phyloP scores from a whole-genome alignment of 2,113 vertebrate genomes.

The Polypterus senegalus region DNA sequence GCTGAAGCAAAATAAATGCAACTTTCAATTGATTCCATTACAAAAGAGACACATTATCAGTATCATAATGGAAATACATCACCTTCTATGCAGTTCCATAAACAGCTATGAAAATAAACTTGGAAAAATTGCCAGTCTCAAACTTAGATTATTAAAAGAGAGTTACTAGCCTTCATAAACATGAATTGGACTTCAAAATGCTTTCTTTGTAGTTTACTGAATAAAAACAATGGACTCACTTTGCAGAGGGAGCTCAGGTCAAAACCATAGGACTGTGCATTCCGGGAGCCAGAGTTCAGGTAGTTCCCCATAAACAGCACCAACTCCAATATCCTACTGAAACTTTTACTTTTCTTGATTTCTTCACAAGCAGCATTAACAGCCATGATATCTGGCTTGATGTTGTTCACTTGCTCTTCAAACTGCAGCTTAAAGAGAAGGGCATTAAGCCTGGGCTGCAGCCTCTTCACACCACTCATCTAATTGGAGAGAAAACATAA shows the following conservation, averaged over 20 bases:
- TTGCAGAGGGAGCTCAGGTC: conserved; percentile 93
- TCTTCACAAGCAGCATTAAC: conserved; percentile 84
- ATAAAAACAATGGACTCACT: conserved; percentile 51
- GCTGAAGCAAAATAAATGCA: too few species aligned
- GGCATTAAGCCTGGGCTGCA: conserved; percentile 78
- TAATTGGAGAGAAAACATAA: conserved; percentile 50
- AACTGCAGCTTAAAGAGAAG: conserved; percentile 96
- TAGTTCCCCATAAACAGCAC: conserved; percentile 91
- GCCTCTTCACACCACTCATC: conserved; percentile 88
- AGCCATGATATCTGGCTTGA: conserved; percentile 87
- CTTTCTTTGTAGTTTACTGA: too few species aligned
- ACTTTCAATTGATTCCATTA: too few species aligned
- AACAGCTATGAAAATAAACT: too few species aligned
- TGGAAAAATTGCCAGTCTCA: too few species aligned
- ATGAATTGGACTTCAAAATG: too few species aligned
- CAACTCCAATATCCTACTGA: conserved; percentile 80
- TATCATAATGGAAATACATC: too few species aligned
- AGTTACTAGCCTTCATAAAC: too few species aligned
- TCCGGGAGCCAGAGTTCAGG: conserved; percentile 93
- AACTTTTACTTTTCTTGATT: conserved; percentile 78
- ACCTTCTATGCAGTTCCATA: too few species aligned
- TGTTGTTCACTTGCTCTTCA: conserved; percentile 88
- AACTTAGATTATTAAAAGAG: too few species aligned
- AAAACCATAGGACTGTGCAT: conserved; percentile 86
- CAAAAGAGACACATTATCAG: too few species aligned